Conservation (phyloP, 1,140 invertebrate species). For the Archivesica marissinica region DNA sequence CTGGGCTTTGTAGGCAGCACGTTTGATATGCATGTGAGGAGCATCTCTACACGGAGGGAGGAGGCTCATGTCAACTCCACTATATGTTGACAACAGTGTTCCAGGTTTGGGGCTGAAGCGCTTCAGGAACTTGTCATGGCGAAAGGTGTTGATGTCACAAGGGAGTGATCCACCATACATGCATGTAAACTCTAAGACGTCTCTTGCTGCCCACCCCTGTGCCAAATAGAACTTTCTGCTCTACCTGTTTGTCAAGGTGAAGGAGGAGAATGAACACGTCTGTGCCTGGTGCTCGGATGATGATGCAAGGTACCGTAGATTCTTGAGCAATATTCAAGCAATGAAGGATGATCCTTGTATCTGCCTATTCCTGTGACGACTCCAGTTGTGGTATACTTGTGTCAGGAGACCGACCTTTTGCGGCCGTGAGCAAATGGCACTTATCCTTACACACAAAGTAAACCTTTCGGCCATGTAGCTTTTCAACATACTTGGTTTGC, state of each 20-base stretch:
- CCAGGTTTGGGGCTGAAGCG: not conserved
- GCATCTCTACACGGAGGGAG: not conserved
- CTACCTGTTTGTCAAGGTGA: no score
- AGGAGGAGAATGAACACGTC: no score
- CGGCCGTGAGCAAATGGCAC: not conserved
- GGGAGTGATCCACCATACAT: not conserved
- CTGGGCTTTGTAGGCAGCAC: slow-evolving; percentile 19
- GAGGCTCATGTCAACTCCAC: slow-evolving; percentile 15
- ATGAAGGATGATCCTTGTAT: no score
- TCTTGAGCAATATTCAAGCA: no score
- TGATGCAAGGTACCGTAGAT: no score
- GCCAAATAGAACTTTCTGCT: slow-evolving; percentile 21
- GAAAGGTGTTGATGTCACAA: not conserved
- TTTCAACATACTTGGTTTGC: not conserved
- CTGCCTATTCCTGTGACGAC: no score
- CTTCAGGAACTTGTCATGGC: not conserved
- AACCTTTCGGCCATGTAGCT: not conserved
- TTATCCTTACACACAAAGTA: not conserved
- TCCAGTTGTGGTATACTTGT: no score
- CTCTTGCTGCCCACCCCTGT: slow-evolving; percentile 12
- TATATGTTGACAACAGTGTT: not conserved
- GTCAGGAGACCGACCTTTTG: no score
- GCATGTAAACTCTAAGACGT: not conserved
- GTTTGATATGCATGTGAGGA: not conserved
- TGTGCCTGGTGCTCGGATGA: no score